phyloP scores from a whole-genome alignment of 2,113 vertebrate species.

The Zootoca vivipara region DNA sequence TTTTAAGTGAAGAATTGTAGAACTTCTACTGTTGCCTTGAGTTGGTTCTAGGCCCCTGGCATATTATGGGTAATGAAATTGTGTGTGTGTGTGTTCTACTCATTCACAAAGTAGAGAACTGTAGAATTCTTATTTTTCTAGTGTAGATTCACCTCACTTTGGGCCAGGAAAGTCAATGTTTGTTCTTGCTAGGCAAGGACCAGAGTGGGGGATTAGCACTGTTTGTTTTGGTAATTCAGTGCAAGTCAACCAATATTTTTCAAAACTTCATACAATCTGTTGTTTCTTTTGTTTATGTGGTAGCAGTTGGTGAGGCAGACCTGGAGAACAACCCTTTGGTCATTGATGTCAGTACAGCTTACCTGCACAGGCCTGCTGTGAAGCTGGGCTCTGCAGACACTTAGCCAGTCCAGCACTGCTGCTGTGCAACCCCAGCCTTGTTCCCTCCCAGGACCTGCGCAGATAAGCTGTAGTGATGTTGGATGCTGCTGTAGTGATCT shows the following conservation, averaged over 20 bases:
- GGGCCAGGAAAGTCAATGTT: background rate
- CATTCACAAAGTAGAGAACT: background rate
- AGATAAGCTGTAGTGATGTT: too few species aligned
- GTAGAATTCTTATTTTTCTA: background rate
- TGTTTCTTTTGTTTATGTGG: background rate
- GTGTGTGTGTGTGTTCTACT: background rate
- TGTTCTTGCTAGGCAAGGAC: background rate
- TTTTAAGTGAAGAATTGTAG: constrained; percentile 7
- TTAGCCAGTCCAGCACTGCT: too few species aligned
- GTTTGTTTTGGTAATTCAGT: background rate
- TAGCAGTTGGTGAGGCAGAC: too few species aligned
- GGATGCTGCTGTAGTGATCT: too few species aligned
- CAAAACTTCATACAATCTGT: background rate
- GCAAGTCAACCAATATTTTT: background rate
- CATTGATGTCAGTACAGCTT: background rate
- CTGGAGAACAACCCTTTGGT: background rate
- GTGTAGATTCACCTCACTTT: background rate
- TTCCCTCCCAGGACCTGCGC: too few species aligned
- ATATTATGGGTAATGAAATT: background rate
- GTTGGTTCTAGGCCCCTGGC: constrained; percentile 26
- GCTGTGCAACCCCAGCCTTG: too few species aligned
- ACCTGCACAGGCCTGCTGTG: too few species aligned
- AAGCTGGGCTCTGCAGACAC: too few species aligned
- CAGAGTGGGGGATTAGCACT: background rate
- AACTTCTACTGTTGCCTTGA: background rate